phyloP scores from a whole-genome alignment of 2,888 invertebrate species.

The Kryphioiulus occultus region DNA sequence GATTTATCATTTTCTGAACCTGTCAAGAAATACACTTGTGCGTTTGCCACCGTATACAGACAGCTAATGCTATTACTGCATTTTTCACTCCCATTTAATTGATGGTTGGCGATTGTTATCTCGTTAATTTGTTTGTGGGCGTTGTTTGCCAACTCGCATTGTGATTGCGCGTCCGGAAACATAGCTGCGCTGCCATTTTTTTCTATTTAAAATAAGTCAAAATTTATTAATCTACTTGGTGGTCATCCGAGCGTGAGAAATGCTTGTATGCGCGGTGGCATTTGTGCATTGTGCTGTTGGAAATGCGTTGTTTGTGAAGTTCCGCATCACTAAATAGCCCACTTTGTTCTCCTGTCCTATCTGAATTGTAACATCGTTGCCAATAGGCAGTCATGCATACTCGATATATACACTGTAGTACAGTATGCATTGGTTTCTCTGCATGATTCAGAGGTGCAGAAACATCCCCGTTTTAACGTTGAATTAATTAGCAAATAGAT shows the following conservation, averaged over 20 bases:
- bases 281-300: neutral
- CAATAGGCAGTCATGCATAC: neutral
- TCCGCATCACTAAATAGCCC: neutral
- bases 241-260: neutral
- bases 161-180: neutral
- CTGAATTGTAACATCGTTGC: neutral
- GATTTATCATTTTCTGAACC: no score
- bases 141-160: neutral
- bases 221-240: neutral
- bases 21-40: no score
- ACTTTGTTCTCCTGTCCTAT: neutral
- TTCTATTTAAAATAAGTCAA: neutral
- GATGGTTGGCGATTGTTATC: conserved; percentile 3
- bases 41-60: neutral
- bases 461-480: conserved; percentile 19
- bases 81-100: neutral
- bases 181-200: neutral
- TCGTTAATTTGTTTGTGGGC: conserved; percentile 25
- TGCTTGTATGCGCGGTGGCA: neutral
- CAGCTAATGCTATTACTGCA: neutral
- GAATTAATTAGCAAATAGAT: conserved; percentile 35
- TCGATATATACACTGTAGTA: neutral
- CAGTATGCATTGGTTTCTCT: neutral
- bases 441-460: conserved; percentile 19
- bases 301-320: neutral